Conservation (phyloP, 2,888 invertebrate genomes). For the Amblyjoppa fuscipennis region DNA sequence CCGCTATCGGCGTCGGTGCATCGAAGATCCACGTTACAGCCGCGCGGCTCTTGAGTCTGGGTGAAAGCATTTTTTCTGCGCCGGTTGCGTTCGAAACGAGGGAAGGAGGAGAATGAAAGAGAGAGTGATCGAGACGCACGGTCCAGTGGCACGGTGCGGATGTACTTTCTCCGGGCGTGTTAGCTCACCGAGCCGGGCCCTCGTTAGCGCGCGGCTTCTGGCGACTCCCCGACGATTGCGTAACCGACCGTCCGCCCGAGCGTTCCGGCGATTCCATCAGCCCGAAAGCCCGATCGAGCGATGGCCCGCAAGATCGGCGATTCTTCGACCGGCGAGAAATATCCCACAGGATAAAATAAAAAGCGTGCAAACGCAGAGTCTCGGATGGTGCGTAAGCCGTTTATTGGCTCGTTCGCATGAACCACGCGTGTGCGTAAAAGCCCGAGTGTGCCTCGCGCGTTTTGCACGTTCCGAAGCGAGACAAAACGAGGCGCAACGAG, state of each 20-base stretch:
- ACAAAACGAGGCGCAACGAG: conserved; percentile 47
- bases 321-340: background rate
- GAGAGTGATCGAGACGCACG: conserved; percentile 75
- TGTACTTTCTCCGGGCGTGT: conserved; percentile 76
- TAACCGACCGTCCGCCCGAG: background rate
- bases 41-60: background rate
- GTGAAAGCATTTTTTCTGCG: conserved; percentile 63
- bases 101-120: conserved; percentile 60
- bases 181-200: conserved; percentile 7
- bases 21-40: conserved; percentile 36
- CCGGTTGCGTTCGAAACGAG: conserved; percentile 28
- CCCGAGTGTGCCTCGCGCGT: conserved; percentile 1
- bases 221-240: background rate
- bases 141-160: conserved; percentile 71
- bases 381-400: background rate
- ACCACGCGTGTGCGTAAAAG: conserved; percentile 20
- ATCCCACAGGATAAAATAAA: background rate
- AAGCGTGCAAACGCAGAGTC: background rate
- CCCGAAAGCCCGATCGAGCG: background rate
- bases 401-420: background rate
- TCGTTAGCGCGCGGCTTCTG: conserved; percentile 11
- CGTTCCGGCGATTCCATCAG: background rate
- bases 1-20: conserved; percentile 48
- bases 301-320: background rate
- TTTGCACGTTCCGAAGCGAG: conserved; percentile 27